A percentile compares a stretch with the other conserved stretches of the same genome.
phyloP scores from a whole-genome alignment of 2,113 vertebrate species.

The Heptranchias perlo region DNA sequence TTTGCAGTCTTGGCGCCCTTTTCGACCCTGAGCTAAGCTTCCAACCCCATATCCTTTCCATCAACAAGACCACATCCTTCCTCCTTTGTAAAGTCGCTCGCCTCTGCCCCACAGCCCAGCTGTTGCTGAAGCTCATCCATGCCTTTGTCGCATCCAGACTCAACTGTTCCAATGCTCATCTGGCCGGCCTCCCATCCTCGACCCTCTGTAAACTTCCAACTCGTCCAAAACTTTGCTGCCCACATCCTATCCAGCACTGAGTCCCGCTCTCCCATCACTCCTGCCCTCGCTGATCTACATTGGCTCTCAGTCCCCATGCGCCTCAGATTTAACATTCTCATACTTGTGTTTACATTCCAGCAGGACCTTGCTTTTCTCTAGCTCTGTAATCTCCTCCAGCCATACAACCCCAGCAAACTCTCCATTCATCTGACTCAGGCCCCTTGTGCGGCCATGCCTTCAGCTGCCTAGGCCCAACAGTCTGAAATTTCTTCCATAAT shows the following conservation, averaged over 20 bases:
- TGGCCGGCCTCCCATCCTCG: not conserved
- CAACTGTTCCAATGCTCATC: not conserved
- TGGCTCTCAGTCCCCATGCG: not conserved
- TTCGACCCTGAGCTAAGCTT: not conserved
- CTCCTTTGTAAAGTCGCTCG: not conserved
- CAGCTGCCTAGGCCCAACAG: not conserved
- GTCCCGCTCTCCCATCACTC: too few species aligned
- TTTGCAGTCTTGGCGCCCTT: not conserved
- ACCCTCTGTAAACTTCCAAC: not conserved
- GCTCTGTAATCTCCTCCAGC: too few species aligned
- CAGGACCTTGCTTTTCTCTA: too few species aligned
- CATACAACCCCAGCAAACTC: not conserved
- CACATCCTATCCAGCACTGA: not conserved
- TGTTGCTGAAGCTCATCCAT: too few species aligned
- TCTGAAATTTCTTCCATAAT: not conserved
- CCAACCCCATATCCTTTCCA: not conserved
- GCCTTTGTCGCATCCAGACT: not conserved
- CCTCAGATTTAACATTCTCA: not conserved
- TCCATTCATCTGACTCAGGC: not conserved
- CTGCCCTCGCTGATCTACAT: too few species aligned
- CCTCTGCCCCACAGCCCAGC: too few species aligned
- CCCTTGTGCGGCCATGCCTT: not conserved
- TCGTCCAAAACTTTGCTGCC: not conserved
- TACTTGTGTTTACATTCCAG: not conserved
- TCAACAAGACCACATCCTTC: too few species aligned